Conservation (phyloP, 2,113 vertebrate species). For the Ptychochromis oligacanthus region DNA sequence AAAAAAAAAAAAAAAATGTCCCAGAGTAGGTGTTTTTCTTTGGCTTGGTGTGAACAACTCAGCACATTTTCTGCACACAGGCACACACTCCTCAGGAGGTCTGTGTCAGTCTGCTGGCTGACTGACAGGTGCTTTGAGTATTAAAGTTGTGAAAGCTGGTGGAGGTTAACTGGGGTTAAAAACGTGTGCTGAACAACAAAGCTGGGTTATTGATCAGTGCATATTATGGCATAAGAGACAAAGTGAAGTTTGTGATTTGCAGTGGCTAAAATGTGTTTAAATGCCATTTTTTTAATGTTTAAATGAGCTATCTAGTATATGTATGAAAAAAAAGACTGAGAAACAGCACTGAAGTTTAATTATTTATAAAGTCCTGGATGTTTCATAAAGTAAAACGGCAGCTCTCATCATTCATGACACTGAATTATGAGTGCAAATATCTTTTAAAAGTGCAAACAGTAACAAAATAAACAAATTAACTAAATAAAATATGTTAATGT, state of each 20-base stretch:
- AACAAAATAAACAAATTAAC: too few relatives aligned
- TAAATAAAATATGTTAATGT: background rate
- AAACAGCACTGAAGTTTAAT: too few relatives aligned
- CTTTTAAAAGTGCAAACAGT: background rate
- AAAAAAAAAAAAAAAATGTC: constrained; percentile 4
- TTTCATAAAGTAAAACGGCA: background rate
- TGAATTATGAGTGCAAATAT: background rate
- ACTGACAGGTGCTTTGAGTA: constrained; percentile 71
- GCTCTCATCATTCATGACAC: background rate
- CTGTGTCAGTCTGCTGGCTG: constrained; percentile 36
- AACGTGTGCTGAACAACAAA: constrained; percentile 9
- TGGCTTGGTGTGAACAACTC: constrained; percentile 26
- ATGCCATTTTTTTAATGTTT: too few relatives aligned
- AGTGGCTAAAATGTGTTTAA: background rate
- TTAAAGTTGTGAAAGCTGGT: constrained; percentile 45
- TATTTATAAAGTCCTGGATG: background rate
- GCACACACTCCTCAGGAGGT: constrained; percentile 57
- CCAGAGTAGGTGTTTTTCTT: constrained; percentile 19
- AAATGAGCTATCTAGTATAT: background rate
- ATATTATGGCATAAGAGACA: background rate
- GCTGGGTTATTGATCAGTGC: background rate
- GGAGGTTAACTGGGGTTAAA: constrained; percentile 73
- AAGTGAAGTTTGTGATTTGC: background rate
- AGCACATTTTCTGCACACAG: constrained; percentile 32
- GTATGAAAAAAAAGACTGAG: background rate